Evolutionary conservation across 2,113 vertebrate genomes (phyloP).

Genomic region (Chaetodon trifascialis): DNA sequence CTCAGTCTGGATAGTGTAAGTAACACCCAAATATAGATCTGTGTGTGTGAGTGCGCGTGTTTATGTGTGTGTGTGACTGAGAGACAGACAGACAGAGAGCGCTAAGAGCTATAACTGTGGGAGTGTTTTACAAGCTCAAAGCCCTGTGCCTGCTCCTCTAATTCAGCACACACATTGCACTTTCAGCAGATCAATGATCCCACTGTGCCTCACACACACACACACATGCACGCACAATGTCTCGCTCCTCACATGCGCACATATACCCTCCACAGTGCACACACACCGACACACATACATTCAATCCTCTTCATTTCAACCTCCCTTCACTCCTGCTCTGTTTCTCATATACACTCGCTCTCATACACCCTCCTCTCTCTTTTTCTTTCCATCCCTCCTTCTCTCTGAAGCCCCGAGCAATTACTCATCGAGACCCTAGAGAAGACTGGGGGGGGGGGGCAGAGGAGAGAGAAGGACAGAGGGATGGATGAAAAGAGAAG

Average conservation of each 20-base stretch:
- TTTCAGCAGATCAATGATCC: constrained; percentile 85
- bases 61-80: constrained; percentile 25
- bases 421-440: constrained; percentile 78
- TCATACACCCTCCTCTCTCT: constrained; percentile 22
- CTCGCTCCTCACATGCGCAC: constrained; percentile 30
- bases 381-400: constrained; percentile 66
- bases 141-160: constrained; percentile 72
- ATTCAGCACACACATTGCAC: constrained; percentile 79
- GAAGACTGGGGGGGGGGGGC: constrained; percentile 51
- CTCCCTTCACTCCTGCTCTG: constrained; percentile 42
- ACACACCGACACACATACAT: constrained; percentile 31
- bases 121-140: constrained; percentile 83
- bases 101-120: constrained; percentile 73
- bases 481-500: constrained; percentile 48
- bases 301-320: constrained; percentile 45
- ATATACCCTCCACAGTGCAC: constrained; percentile 28
- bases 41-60: constrained; percentile 34
- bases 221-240: constrained; percentile 33
- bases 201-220: constrained; percentile 68
- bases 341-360: constrained; percentile 53
- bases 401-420: constrained; percentile 79
- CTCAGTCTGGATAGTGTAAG: constrained; percentile 59
- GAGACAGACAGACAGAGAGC: constrained; percentile 53
- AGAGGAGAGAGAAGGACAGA: constrained; percentile 35
- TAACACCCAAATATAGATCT: constrained; percentile 76